These are phyloP conservation scores for Eueremaeus valkanovi DNA, from an alignment of 2,888 invertebrate genomes.

Conservation along the genomic window DNA sequence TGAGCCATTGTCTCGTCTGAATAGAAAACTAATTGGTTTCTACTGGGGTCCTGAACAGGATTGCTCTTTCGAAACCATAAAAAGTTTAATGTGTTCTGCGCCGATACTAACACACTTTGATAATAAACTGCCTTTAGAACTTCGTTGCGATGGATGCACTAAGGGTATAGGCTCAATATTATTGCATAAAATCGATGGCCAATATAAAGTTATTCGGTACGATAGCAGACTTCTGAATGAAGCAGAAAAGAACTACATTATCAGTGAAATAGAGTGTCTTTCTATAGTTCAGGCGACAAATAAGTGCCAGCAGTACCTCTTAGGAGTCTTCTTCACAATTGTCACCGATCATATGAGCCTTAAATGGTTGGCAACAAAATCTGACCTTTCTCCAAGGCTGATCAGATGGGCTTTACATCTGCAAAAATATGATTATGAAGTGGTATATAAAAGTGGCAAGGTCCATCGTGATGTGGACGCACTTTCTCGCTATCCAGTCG, in stretches of 20 bases:
- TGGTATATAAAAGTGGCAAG: constrained; percentile 4
- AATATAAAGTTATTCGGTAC: neutral
- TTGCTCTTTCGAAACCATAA: neutral
- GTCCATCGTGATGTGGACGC: constrained; percentile 20
- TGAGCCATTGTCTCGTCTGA: neutral
- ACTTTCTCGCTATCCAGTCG: constrained; percentile 12
- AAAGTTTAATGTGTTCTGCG: neutral
- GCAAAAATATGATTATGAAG: neutral
- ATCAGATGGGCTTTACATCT: constrained; percentile 20
- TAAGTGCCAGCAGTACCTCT: too few relatives aligned
- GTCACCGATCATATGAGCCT: constrained; percentile 32
- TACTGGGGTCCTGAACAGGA: constrained; percentile 19
- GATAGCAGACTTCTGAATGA: neutral
- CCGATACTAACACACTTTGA: constrained; percentile 25
- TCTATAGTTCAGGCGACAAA: constrained; percentile 1
- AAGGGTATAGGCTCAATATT: constrained; percentile 12
- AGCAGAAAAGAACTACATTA: constrained; percentile 22
- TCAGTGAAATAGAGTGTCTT: constrained; percentile 25
- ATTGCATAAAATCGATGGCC: neutral
- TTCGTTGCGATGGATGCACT: constrained; percentile 32
- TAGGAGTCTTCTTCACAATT: too few relatives aligned
- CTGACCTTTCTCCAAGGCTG: neutral
- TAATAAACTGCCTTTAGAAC: neutral
- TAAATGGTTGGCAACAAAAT: constrained; percentile 14
- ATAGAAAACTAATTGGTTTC: neutral